Evolutionary conservation across 1,140 invertebrate genomes (phyloP).

Genomic region (Mycetomoellerius zeteki): DNA sequence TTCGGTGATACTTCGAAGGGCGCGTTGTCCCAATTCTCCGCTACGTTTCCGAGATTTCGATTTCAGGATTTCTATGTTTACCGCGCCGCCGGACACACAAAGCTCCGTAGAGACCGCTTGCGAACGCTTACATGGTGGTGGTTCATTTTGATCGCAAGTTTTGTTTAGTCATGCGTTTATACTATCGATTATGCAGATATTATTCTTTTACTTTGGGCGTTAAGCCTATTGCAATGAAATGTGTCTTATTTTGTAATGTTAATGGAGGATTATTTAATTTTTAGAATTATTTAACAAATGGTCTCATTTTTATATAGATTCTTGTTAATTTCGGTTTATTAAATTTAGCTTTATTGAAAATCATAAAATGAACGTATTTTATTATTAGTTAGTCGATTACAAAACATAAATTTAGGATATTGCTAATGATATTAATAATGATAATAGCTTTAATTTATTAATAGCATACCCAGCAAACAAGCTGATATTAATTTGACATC

Average conservation of each 20-base stretch:
- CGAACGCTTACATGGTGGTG: neutral
- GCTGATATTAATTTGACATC: too few species aligned
- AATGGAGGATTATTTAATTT: constrained; percentile 5
- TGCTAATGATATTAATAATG: neutral
- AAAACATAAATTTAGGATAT: constrained; percentile 9
- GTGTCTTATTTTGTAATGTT: neutral
- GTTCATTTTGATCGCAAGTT: constrained; percentile 27
- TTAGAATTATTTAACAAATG: neutral
- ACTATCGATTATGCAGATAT: neutral
- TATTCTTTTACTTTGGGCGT: neutral
- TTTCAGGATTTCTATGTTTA: constrained; percentile 62
- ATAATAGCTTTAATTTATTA: neutral
- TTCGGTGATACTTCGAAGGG: neutral
- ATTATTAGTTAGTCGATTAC: neutral
- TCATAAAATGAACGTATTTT: neutral
- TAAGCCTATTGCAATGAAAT: neutral
- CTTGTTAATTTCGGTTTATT: neutral
- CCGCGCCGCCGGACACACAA: constrained; percentile 44
- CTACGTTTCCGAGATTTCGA: constrained; percentile 32
- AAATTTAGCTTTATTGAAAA: constrained; percentile 1
- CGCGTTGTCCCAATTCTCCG: constrained; percentile 49
- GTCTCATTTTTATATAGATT: neutral
- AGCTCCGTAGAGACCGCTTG: constrained; percentile 41
- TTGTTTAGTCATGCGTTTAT: neutral
- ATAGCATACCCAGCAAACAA: neutral